phyloP scores from a whole-genome alignment of 1,140 invertebrate genomes.

The Dendroctonus valens region DNA sequence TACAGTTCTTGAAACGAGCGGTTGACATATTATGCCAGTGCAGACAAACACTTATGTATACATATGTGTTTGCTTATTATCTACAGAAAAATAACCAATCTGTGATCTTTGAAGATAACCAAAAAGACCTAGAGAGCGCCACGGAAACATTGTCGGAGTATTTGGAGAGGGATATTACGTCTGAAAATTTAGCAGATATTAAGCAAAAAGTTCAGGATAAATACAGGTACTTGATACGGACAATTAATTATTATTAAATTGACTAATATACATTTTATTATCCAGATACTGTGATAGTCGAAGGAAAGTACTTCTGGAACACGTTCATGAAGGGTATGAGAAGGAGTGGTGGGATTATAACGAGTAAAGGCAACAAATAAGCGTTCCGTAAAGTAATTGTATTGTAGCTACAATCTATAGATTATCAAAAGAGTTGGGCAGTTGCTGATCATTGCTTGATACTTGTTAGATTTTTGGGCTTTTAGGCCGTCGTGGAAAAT shows the following conservation, averaged over 20 bases:
- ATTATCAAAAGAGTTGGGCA: constrained; percentile 7
- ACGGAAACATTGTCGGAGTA: constrained; percentile 97
- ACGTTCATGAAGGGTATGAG: constrained; percentile 98
- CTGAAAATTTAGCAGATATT: constrained; percentile 95
- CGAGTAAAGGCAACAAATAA: constrained; percentile 58
- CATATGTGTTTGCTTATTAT: constrained; percentile 99
- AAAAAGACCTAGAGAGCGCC: constrained; percentile 95
- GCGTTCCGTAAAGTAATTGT: constrained; percentile 36
- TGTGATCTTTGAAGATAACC: constrained; percentile 99
- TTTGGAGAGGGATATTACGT: constrained; percentile 96
- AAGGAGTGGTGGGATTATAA: constrained; percentile 97
- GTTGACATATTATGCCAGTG: constrained; percentile 98
- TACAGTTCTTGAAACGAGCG: constrained; percentile 96
- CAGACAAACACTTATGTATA: constrained; percentile 97
- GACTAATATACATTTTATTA: constrained; percentile 37
- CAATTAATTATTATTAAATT: neutral
- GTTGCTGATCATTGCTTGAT: no score
- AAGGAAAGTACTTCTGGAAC: constrained; percentile 89
- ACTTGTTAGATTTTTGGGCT: no score
- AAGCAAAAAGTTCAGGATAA: constrained; percentile 99
- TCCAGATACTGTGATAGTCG: constrained; percentile 94
- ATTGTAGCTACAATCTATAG: constrained; percentile 34
- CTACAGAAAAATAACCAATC: constrained; percentile 97
- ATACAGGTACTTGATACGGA: constrained; percentile 78
- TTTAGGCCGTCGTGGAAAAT: no score